These are phyloP conservation scores for Platichthys flesus DNA, from an alignment of 2,113 vertebrate species.

Conservation along the genomic window DNA sequence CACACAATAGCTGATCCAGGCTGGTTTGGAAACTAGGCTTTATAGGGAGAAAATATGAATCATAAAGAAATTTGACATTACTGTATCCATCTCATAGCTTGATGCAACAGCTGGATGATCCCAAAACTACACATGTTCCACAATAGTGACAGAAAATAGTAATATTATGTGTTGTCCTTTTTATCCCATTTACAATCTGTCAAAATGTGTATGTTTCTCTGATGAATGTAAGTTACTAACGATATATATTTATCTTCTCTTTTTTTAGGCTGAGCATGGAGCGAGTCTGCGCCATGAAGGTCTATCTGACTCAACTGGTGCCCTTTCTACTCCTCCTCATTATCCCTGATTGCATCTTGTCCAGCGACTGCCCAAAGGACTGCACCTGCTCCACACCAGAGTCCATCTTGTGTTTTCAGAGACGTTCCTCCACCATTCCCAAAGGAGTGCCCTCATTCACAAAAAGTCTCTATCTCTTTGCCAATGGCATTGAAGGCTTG, in stretches of 20 bases:
- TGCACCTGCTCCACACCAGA: constrained; percentile 72
- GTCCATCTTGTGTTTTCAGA: constrained; percentile 77
- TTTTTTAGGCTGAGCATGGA: constrained; percentile 64
- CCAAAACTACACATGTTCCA: not conserved
- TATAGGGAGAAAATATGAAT: not conserved
- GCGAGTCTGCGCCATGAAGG: constrained; percentile 76
- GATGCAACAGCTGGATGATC: not conserved
- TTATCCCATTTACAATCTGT: not conserved
- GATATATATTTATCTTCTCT: constrained; percentile 40
- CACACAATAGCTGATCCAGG: not conserved
- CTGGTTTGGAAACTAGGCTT: not conserved
- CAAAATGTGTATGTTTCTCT: constrained; percentile 4
- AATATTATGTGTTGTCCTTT: too few relatives aligned
- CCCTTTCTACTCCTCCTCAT: constrained; percentile 73
- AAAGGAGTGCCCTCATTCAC: constrained; percentile 81
- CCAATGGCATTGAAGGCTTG: constrained; percentile 89
- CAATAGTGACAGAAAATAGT: not conserved
- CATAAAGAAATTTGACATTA: not conserved
- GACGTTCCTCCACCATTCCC: constrained; percentile 82
- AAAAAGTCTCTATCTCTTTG: constrained; percentile 87
- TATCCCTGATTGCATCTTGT: constrained; percentile 48
- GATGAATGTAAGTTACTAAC: constrained; percentile 37
- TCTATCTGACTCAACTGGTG: constrained; percentile 60
- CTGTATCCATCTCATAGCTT: too few relatives aligned
- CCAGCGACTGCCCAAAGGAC: constrained; percentile 71